A percentile compares a stretch with the other conserved stretches of the same genome.
phyloP scores from a whole-genome alignment of 1,140 invertebrate species.

The Drosophila navojoa region DNA sequence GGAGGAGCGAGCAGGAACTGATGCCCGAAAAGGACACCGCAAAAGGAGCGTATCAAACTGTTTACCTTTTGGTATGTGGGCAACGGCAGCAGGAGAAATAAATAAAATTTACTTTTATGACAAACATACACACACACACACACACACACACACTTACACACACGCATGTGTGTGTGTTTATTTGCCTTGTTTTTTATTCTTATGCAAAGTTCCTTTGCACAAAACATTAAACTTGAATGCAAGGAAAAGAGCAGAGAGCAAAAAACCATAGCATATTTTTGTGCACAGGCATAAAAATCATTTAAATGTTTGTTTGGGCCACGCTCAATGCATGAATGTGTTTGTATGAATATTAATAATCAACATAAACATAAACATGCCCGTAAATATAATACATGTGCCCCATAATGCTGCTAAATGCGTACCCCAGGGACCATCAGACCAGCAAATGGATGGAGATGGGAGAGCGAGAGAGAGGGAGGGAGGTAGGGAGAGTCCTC shows the following conservation, averaged over 20 bases:
- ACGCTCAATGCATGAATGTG: constrained; percentile 53
- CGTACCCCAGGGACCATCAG: background rate
- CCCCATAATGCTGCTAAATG: constrained; percentile 37
- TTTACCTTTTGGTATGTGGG: constrained; percentile 26
- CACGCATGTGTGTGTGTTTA: constrained; percentile 1
- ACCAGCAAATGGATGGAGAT: too few species aligned
- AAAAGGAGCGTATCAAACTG: constrained; percentile 39
- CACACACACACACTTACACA: constrained; percentile 14
- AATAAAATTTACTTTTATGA: constrained; percentile 67
- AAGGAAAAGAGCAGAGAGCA: constrained; percentile 7
- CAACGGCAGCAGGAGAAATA: constrained; percentile 41
- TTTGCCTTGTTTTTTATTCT: constrained; percentile 19
- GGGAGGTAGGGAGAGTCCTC: background rate
- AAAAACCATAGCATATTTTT: constrained; percentile 48
- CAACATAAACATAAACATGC: constrained; percentile 48
- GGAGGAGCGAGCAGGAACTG: background rate
- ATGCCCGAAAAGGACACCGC: constrained; percentile 29
- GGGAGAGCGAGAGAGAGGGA: background rate
- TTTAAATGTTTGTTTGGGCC: constrained; percentile 68
- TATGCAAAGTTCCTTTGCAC: constrained; percentile 62
- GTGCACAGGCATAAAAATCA: constrained; percentile 70
- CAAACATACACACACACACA: constrained; percentile 16
- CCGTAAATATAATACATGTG: constrained; percentile 52
- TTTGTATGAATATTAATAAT: constrained; percentile 66
- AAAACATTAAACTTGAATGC: constrained; percentile 70